Evolutionary conservation across 2,888 invertebrate genomes (phyloP).

Genomic region (Tineola bisselliella): DNA sequence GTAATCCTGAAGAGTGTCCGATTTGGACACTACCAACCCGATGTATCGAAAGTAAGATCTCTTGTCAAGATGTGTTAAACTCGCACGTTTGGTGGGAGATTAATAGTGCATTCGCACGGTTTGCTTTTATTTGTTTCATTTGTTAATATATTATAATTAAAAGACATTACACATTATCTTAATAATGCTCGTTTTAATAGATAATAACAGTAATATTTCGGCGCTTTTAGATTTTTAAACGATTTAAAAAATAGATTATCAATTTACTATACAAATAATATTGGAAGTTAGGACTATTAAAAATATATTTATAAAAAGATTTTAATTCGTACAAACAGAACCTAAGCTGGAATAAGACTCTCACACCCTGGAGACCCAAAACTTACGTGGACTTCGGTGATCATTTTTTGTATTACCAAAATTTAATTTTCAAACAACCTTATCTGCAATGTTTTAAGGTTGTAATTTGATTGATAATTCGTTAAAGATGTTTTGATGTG

Average conservation of each 20-base stretch:
- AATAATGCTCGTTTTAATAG: no score
- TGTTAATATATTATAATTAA: no score
- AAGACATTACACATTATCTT: no score
- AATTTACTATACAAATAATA: no score
- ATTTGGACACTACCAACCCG: constrained; percentile 23
- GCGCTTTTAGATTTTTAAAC: no score
- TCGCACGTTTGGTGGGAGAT: no score
- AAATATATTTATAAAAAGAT: no score
- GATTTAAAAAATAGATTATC: no score
- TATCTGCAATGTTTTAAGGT: background rate
- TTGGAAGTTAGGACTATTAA: no score
- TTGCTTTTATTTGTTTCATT: no score
- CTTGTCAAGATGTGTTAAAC: background rate
- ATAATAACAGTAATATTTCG: no score
- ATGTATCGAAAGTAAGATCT: background rate
- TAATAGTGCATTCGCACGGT: no score
- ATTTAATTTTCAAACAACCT: background rate
- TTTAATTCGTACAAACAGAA: background rate
- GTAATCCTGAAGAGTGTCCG: constrained; percentile 50
- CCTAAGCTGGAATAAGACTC: background rate
- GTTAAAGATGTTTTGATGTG: constrained; percentile 19
- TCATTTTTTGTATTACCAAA: background rate
- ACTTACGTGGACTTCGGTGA: constrained; percentile 22
- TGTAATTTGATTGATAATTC: background rate
- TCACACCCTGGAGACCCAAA: constrained; percentile 43